These are phyloP conservation scores for Brachionus paranguensis DNA, from an alignment of 1,140 invertebrate genomes.

Conservation along the genomic window DNA sequence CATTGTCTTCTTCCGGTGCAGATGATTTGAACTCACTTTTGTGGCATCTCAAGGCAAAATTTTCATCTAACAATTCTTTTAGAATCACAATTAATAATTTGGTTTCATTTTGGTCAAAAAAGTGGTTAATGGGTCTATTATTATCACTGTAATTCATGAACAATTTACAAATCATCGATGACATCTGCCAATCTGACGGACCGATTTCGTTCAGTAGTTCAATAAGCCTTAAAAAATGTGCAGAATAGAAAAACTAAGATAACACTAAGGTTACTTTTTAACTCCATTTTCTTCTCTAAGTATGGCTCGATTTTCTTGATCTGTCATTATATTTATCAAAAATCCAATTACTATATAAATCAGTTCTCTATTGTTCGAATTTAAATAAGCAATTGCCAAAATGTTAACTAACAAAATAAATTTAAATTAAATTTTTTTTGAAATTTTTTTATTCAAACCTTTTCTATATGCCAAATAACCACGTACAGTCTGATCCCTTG, in stretches of 20 bases:
- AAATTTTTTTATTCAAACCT: slow-evolving; percentile 47
- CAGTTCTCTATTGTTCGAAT: slow-evolving; percentile 59
- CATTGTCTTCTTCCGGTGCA: not conserved
- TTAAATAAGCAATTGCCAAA: slow-evolving; percentile 57
- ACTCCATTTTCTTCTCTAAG: slow-evolving; percentile 58
- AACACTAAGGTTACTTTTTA: slow-evolving; percentile 48
- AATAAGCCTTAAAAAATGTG: slow-evolving; percentile 53
- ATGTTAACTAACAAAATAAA: slow-evolving; percentile 54
- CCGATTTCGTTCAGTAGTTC: slow-evolving; percentile 59
- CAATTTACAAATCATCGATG: slow-evolving; percentile 62
- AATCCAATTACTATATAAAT: slow-evolving; percentile 63
- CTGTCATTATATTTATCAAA: slow-evolving; percentile 66
- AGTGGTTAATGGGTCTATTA: not conserved
- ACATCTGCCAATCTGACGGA: slow-evolving; percentile 62
- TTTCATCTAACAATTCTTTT: slow-evolving; percentile 26
- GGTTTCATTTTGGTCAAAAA: not conserved
- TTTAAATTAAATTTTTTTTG: not conserved
- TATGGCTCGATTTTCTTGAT: slow-evolving; percentile 59
- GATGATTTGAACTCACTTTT: slow-evolving; percentile 21
- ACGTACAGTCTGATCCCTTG: slow-evolving; percentile 60
- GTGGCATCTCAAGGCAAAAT: slow-evolving; percentile 26
- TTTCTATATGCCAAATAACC: slow-evolving; percentile 58
- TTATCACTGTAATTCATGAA: slow-evolving; percentile 69
- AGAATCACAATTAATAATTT: not conserved
- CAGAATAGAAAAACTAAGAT: no score